Conservation (phyloP, 1,140 invertebrate species). For the Asobara japonica region DNA sequence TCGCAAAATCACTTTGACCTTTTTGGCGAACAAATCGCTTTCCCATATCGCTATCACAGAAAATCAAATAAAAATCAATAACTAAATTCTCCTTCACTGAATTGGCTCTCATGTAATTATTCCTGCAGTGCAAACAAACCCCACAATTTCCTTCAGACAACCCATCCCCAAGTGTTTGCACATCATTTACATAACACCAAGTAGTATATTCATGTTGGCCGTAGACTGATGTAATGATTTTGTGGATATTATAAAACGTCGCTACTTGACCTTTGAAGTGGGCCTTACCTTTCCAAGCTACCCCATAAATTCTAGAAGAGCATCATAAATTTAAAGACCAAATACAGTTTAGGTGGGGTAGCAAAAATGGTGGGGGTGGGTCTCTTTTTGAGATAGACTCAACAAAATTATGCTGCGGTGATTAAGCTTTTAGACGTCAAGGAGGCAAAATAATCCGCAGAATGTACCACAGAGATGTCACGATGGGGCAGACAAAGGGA, state of each 20-base stretch:
- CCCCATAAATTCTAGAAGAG: not conserved
- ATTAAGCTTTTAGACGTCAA: too few species aligned
- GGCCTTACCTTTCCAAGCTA: not conserved
- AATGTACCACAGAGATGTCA: too few species aligned
- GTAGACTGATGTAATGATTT: not conserved
- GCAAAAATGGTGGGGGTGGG: not conserved
- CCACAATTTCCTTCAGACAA: not conserved
- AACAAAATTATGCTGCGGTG: too few species aligned
- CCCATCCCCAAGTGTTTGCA: not conserved
- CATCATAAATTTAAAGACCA: not conserved
- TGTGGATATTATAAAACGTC: not conserved
- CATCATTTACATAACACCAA: not conserved
- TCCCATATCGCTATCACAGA: too few species aligned
- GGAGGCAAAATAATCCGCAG: too few species aligned
- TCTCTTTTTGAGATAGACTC: not conserved
- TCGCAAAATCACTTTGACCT: too few species aligned
- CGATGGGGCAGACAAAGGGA: too few species aligned
- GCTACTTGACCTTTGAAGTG: not conserved
- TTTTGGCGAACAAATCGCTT: too few species aligned
- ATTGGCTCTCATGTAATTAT: conserved; percentile 3
- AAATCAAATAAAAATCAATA: not conserved
- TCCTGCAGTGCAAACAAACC: not conserved
- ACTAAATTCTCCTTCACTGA: not conserved
- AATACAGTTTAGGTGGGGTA: not conserved
- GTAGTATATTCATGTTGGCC: not conserved